phyloP scores from a whole-genome alignment of 2,888 invertebrate species.

The Chrysomela aeneicollis region DNA sequence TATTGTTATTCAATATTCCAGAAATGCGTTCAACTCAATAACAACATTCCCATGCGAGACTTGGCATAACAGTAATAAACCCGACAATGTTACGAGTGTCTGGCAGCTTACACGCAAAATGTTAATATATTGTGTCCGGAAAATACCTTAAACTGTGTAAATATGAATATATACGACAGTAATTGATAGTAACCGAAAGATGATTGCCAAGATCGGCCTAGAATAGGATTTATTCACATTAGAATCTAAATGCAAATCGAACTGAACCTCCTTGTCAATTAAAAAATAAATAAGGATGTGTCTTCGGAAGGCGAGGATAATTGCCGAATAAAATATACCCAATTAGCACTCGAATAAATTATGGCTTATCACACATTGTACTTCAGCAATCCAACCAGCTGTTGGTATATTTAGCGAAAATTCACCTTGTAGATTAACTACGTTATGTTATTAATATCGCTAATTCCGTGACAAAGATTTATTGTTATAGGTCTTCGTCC shows the following conservation, averaged over 20 bases:
- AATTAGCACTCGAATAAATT: conserved; percentile 58
- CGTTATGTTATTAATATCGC: conserved; percentile 54
- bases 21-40: conserved; percentile 1
- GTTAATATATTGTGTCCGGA: conserved; percentile 41
- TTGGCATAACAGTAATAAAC: conserved; percentile 30
- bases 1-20: background rate
- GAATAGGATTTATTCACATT: background rate
- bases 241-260: conserved; percentile 31
- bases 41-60: conserved; percentile 30
- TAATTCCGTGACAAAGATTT: conserved; percentile 58
- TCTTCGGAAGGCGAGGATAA: conserved; percentile 29
- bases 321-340: conserved; percentile 42
- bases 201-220: conserved; percentile 7
- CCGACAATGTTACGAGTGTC: conserved; percentile 29
- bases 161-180: conserved; percentile 38
- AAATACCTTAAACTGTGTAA: conserved; percentile 40
- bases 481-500: conserved; percentile 52
- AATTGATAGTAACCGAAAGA: conserved; percentile 39
- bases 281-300: conserved; percentile 35
- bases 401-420: conserved; percentile 53
- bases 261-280: conserved; percentile 32
- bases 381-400: conserved; percentile 57
- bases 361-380: conserved; percentile 57
- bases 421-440: conserved; percentile 56
- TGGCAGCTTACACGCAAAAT: conserved; percentile 34